Conservation (phyloP, 2,797 vertebrate genomes). For the Poecilia picta region DNA sequence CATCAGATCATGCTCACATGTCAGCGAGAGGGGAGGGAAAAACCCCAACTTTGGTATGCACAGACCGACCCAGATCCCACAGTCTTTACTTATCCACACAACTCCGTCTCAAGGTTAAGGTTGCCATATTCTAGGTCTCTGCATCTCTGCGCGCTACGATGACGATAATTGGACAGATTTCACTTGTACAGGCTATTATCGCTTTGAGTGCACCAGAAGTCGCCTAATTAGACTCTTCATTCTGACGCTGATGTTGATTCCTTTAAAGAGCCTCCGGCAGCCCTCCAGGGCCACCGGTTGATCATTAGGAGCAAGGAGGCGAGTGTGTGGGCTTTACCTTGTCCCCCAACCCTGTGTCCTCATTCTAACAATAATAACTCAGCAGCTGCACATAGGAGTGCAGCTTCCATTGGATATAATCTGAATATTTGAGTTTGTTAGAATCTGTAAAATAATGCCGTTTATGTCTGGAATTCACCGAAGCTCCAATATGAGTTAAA, state of each 20-base stretch:
- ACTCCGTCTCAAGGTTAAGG: slow-evolving; percentile 38
- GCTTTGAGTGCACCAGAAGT: slow-evolving; percentile 60
- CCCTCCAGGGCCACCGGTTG: slow-evolving; percentile 57
- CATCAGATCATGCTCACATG: slow-evolving; percentile 72
- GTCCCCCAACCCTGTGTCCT: slow-evolving; percentile 28
- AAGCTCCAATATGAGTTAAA: background rate
- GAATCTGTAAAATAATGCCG: background rate
- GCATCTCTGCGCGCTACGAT: slow-evolving; percentile 39
- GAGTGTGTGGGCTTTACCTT: slow-evolving; percentile 34
- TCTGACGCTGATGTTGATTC: slow-evolving; percentile 61
- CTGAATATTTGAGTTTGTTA: background rate
- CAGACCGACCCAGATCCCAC: slow-evolving; percentile 10
- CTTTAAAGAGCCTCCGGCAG: slow-evolving; percentile 59
- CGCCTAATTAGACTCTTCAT: slow-evolving; percentile 67
- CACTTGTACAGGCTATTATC: slow-evolving; percentile 55
- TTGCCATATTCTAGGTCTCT: slow-evolving; percentile 1
- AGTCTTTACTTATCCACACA: slow-evolving; percentile 23
- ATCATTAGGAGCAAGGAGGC: slow-evolving; percentile 67
- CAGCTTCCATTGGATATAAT: background rate
- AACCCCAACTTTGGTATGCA: slow-evolving; percentile 27
- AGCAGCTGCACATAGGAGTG: background rate
- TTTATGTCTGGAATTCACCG: slow-evolving; percentile 14
- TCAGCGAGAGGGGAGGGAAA: slow-evolving; percentile 17
- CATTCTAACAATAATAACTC: slow-evolving; percentile 19
- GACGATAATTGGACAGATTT: slow-evolving; percentile 70